These are phyloP conservation scores for Hyla sarda DNA, from an alignment of 2,113 vertebrate species.

Conservation along the genomic window DNA sequence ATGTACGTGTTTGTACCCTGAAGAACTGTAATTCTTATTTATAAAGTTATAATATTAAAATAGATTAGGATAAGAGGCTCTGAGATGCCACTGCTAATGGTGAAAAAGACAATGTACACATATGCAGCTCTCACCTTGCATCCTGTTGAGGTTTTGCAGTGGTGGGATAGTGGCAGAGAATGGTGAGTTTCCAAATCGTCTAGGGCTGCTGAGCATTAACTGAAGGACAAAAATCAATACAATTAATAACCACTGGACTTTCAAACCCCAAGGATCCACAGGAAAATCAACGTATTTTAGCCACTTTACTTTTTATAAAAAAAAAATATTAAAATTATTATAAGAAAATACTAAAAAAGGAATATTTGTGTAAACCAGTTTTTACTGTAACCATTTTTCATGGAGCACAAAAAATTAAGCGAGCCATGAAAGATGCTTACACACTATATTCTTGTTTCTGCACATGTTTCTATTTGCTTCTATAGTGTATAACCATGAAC, in stretches of 20 bases:
- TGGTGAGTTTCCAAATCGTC: constrained; percentile 68
- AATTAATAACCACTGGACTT: background rate
- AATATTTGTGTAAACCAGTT: no score
- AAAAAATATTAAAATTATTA: no score
- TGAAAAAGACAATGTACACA: background rate
- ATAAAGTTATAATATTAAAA: background rate
- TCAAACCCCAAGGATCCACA: background rate
- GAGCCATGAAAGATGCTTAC: no score
- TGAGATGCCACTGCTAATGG: background rate
- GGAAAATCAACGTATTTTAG: background rate
- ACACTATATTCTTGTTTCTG: no score
- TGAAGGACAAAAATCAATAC: background rate
- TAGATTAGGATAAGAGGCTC: background rate
- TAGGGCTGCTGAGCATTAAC: constrained; percentile 69
- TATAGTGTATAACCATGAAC: no score
- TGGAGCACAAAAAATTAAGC: no score
- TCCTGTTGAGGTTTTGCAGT: constrained; percentile 69
- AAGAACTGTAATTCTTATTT: no score
- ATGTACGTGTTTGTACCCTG: no score
- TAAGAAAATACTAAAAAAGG: no score
- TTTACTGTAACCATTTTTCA: no score
- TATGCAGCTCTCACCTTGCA: constrained; percentile 70
- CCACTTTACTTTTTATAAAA: no score
- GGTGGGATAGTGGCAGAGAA: constrained; percentile 75
- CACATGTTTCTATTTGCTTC: no score